A percentile compares a stretch with the other conserved stretches of the same genome.
Conservation (phyloP, 2,888 invertebrate species). For the Lepidocyrtinus sp. region DNA sequence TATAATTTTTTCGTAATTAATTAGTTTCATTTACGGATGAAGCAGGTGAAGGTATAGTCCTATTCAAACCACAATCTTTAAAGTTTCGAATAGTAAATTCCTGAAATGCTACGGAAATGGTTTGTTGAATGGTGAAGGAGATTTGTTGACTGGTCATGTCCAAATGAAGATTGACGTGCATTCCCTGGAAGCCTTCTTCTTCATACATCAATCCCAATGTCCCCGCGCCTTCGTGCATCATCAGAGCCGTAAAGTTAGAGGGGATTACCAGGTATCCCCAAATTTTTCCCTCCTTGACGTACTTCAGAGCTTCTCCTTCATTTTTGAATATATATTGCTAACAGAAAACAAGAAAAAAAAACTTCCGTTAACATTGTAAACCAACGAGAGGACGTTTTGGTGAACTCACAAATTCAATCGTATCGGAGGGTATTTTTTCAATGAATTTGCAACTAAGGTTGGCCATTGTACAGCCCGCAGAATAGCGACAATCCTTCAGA, state of each 20-base stretch:
- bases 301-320: slow-evolving; percentile 78
- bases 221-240: slow-evolving; percentile 85
- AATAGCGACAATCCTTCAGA: slow-evolving; percentile 73
- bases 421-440: slow-evolving; percentile 80
- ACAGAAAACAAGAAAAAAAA: slow-evolving; percentile 16
- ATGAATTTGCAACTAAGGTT: slow-evolving; percentile 87
- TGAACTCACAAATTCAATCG: slow-evolving; percentile 78
- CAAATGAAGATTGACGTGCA: slow-evolving; percentile 90
- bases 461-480: slow-evolving; percentile 80
- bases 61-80: slow-evolving; percentile 76
- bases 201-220: slow-evolving; percentile 73
- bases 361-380: not conserved
- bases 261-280: slow-evolving; percentile 94
- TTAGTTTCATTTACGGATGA: slow-evolving; percentile 76
- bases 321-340: slow-evolving; percentile 21
- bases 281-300: slow-evolving; percentile 83
- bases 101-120: slow-evolving; percentile 88
- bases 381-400: not conserved
- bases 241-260: slow-evolving; percentile 89
- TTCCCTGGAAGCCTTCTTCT: slow-evolving; percentile 88
- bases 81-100: slow-evolving; percentile 85
- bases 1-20: not conserved
- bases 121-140: slow-evolving; percentile 88
- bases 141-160: slow-evolving; percentile 98
- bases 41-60: slow-evolving; percentile 80